Evolutionary conservation across 2,113 vertebrate species (phyloP).

Genomic region (Corythornis vintsioides): DNA sequence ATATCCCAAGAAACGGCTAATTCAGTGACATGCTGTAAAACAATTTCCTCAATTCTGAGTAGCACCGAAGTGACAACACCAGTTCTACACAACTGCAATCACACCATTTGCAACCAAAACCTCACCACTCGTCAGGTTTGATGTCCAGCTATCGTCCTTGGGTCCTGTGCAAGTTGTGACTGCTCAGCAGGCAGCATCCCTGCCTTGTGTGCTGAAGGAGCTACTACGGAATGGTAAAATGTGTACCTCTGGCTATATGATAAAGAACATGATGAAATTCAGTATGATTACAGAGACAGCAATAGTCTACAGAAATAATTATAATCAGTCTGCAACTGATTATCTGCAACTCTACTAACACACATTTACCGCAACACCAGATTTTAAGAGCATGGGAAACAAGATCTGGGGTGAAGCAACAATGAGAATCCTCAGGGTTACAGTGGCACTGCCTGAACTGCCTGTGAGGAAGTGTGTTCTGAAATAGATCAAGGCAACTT

Average conservation of each 20-base stretch:
- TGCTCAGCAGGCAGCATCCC: background rate
- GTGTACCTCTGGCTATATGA: background rate
- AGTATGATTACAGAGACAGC: background rate
- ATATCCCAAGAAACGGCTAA: background rate
- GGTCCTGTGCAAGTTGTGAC: background rate
- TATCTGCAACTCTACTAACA: background rate
- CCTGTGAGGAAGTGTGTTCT: background rate
- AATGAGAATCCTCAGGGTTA: background rate
- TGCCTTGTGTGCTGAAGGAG: background rate
- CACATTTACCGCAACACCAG: background rate
- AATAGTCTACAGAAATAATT: background rate
- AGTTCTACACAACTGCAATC: background rate
- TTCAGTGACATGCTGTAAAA: background rate
- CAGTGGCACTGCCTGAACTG: background rate
- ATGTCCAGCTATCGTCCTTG: background rate
- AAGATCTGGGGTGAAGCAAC: fast-evolving
- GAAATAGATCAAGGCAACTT: background rate
- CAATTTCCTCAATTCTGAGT: background rate
- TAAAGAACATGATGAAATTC: background rate
- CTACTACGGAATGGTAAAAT: background rate
- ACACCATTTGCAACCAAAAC: background rate
- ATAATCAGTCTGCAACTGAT: background rate
- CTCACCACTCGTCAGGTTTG: background rate
- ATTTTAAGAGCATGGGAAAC: background rate
- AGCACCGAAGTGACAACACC: background rate